Evolutionary conservation across 2,113 vertebrate species (phyloP), one percentile per base, ranked within the genome.

Genomic region (Thermophis baileyi): DNA sequence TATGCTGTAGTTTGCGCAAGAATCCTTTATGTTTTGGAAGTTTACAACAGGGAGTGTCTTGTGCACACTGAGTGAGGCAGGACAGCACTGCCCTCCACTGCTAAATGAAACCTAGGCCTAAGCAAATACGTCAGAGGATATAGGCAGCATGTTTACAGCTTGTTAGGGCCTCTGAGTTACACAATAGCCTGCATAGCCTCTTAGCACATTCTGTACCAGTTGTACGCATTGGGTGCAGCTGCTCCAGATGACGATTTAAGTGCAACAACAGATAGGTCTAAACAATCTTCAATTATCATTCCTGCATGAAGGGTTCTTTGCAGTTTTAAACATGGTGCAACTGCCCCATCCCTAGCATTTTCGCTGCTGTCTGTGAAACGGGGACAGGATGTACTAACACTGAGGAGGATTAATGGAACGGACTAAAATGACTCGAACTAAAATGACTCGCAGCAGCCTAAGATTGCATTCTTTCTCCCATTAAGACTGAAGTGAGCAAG

Each of bases 191-290:
- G 55, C 91, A 3, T 0, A 3, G 87, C 35, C 95, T 35, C 0
- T 91, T 47, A 63, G 96, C 90, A 97, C 97, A 94, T 51, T 47
- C 81, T 85, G 96, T 96, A 95, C 96, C 63, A 7, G 44, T 63
- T 6, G 12, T 85, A 0, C n/a, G 94, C 93, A 11, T 4, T 5
- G 87, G 96, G 96, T 92, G 94, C 95, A 94, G 94, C 94, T 20
- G 91, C 14, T 0, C 90, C n/a, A 24, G 1, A 91, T 57, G 53
- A 44, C 0, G 10, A 91, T 30, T 89, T 86, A 92, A 93, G 85
- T 88, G 85, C 89, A 0, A 1, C 35, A 0, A 85, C 55, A 85
- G 87, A 92, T 90, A 1, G 0, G 49, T 51, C 90, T 92, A 92
- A 92, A 92, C 87, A 54, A 74, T 90, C 89, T 87, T 54, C 88